A percentile compares a stretch with the other conserved stretches of the same genome.
These are phyloP conservation scores for Turnix velox DNA, from an alignment of 2,113 vertebrate species.

Conservation along the genomic window DNA sequence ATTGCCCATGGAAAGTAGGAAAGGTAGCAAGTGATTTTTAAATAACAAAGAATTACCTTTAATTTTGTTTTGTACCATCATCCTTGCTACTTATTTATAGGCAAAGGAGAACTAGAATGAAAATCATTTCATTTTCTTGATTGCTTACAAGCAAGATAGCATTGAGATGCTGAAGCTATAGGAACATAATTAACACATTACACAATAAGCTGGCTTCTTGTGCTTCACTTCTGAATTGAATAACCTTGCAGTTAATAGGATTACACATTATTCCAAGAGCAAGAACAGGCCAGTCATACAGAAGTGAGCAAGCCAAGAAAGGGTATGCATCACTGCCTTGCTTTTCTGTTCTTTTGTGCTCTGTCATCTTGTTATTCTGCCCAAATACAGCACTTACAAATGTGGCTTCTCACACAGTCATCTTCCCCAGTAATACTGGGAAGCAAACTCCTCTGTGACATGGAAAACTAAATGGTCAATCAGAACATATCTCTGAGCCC, in stretches of 20 bases:
- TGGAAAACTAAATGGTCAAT: neutral
- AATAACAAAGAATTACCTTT: neutral
- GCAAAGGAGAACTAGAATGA: neutral
- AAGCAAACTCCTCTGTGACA: neutral
- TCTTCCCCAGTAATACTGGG: neutral
- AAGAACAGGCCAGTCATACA: constrained; percentile 2
- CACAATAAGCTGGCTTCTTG: neutral
- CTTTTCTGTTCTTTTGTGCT: constrained; percentile 7
- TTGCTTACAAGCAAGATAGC: neutral
- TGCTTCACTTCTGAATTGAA: constrained; percentile 17
- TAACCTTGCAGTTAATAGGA: constrained; percentile 42
- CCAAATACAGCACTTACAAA: neutral
- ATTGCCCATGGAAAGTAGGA: neutral
- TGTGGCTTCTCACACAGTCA: neutral
- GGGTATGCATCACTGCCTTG: neutral
- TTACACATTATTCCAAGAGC: constrained; percentile 30
- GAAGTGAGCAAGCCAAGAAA: neutral
- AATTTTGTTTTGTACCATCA: neutral
- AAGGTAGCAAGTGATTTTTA: neutral
- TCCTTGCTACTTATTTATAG: neutral
- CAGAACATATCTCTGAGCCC: neutral
- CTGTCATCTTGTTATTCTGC: neutral
- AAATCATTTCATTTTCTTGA: neutral
- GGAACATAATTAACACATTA: neutral
- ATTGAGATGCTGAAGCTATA: neutral